Evolutionary conservation across 2,797 vertebrate species (phyloP).

Genomic region (Pseudochirops cupreus): DNA sequence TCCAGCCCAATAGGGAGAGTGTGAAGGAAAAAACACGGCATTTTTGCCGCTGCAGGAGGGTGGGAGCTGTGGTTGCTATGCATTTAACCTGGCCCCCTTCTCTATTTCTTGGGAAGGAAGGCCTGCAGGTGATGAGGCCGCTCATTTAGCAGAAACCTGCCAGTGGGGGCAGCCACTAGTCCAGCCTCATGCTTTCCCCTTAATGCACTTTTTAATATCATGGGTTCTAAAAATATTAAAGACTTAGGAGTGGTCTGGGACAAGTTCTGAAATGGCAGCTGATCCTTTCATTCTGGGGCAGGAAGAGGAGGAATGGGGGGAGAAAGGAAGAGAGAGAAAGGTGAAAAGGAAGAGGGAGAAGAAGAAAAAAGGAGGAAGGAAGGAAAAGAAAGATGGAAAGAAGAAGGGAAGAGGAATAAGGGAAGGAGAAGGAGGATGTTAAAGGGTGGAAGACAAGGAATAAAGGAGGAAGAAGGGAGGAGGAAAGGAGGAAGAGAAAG

Average conservation of each 20-base stretch:
- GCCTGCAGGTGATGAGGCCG: constrained; percentile 36
- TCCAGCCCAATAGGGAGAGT: constrained; percentile 44
- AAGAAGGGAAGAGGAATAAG: neutral
- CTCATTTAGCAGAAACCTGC: constrained; percentile 70
- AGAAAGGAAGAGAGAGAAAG: neutral
- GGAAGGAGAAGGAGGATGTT: neutral
- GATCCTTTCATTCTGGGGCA: neutral
- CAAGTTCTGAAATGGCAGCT: neutral
- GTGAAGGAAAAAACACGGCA: constrained; percentile 64
- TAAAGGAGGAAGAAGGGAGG: neutral
- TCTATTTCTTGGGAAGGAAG: constrained; percentile 30
- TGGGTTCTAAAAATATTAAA: constrained; percentile 63
- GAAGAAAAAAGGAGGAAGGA: neutral
- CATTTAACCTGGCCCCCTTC: constrained; percentile 54
- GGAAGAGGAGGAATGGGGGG: neutral
- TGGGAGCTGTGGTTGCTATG: constrained; percentile 61
- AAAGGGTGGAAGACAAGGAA: neutral
- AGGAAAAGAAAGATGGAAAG: neutral
- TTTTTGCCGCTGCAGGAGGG: constrained; percentile 20
- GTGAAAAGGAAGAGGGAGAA: accelerated
- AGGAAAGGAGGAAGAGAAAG: neutral
- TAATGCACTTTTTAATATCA: constrained; percentile 68
- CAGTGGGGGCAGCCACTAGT: constrained; percentile 37
- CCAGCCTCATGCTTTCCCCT: constrained; percentile 57
- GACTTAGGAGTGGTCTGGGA: neutral